A percentile compares a stretch with the other conserved stretches of the same genome.
These are phyloP conservation scores for Aquatica leii DNA, from an alignment of 2,888 invertebrate genomes.

Conservation along the genomic window DNA sequence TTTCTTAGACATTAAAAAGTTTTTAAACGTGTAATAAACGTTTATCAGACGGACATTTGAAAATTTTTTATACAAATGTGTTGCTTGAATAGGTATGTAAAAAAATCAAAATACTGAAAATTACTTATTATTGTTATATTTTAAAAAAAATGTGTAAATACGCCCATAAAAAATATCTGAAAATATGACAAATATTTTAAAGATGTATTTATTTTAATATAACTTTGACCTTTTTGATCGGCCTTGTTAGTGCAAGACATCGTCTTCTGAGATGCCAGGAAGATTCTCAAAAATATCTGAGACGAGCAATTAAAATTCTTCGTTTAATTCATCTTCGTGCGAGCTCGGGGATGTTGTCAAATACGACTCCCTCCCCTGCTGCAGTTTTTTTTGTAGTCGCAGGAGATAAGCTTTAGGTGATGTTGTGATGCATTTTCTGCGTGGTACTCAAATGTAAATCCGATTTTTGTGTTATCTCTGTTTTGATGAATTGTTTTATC, in stretches of 20 bases:
- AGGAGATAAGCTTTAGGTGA: neutral
- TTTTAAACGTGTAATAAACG: no score
- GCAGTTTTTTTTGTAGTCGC: neutral
- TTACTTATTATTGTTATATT: neutral
- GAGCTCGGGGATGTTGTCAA: neutral
- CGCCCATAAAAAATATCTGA: neutral
- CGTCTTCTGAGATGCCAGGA: neutral
- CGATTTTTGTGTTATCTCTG: no score
- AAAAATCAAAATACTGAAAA: neutral
- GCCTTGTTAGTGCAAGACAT: neutral
- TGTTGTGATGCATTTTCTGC: no score
- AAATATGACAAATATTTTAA: no score
- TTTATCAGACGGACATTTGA: no score
- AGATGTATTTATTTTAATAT: neutral
- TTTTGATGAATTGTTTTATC: no score
- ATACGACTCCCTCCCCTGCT: no score
- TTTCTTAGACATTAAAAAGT: no score
- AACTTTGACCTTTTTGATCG: neutral
- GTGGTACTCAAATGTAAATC: no score
- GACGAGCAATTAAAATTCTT: neutral
- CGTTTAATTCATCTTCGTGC: no score
- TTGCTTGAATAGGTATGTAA: no score
- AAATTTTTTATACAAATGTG: no score
- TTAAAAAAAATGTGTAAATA: neutral
- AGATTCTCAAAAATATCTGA: neutral